Evolutionary conservation across 2,113 vertebrate species (phyloP), one percentile per base, ranked within the genome.

Genomic region (Tachuris rubrigastra): DNA sequence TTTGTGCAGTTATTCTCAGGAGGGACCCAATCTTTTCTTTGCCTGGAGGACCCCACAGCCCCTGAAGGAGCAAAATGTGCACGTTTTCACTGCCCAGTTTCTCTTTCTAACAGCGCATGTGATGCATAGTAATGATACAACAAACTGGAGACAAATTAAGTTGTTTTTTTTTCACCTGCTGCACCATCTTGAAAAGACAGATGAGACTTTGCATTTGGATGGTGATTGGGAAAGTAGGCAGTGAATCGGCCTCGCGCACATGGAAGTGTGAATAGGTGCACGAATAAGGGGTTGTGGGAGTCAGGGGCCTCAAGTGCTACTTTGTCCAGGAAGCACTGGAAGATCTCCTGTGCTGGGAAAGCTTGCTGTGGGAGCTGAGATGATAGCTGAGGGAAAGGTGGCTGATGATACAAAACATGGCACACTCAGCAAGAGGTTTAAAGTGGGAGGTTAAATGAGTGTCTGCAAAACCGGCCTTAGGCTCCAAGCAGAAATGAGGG

Each of bases 311-410:
- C 60, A 49, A 52, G 63, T 10, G 18, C 69, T n/a, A 9, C 73
- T 81, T 72, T 89, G 90, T 81, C 73, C 37, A 53, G 65, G 47
- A 82, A 80, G 52, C 2, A 0, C 11, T 65, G 44, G n/a, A 62
- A 88, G 49, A 31, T 28, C 31, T 92, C 23, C 83, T 52, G 62
- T 50, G 44, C 77, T 89, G 89, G 80, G 80, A 93, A 52, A 75
- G 46, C 65, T 71, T 85, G 31, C 76, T 83, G 25, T 66, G 91
- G 72, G 85, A 91, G 88, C 62, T 60, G 59, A 62, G 85, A 16
- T 39, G 87, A 90, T 75, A 85, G 74, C 72, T 74, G 1, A 12
- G 76, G 76, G 85, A 89, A 72, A 94, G 89, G 95, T 90, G 95
- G 20, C 65, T 62, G 84, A 14, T 95, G 91, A 85, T 55, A 56